phyloP scores from a whole-genome alignment of 2,888 invertebrate species.

The Oligia latruncula region DNA sequence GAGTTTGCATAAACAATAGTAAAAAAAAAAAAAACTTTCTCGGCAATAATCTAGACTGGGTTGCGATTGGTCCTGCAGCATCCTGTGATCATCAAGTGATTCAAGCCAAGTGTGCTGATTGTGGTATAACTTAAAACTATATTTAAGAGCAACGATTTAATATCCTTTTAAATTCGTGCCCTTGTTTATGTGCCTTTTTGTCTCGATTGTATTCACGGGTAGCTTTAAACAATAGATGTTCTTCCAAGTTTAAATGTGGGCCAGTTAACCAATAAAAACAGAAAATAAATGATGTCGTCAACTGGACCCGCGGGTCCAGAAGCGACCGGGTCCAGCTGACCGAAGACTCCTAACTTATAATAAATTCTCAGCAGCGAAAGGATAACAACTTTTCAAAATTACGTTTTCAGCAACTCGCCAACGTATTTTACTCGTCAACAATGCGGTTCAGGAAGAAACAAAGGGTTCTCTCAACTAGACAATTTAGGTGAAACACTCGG shows the following conservation, averaged over 20 bases:
- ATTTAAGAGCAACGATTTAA: background rate
- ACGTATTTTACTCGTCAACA: background rate
- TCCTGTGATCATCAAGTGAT: background rate
- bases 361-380: background rate
- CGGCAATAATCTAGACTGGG: background rate
- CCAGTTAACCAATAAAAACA: too few species aligned
- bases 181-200: too few species aligned
- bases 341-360: too few species aligned
- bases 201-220: too few species aligned
- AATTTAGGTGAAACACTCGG: background rate
- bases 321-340: too few species aligned
- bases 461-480: background rate
- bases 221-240: too few species aligned
- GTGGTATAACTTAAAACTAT: too few species aligned
- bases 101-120: background rate
- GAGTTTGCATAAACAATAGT: too few species aligned
- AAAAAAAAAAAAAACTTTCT: background rate
- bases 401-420: background rate
- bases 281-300: too few species aligned
- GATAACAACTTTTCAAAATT: background rate
- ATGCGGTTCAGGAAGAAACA: background rate
- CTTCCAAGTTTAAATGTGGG: too few species aligned
- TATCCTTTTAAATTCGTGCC: too few species aligned
- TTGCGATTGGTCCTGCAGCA: background rate
- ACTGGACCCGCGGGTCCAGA: too few species aligned